Conservation (phyloP, 1,140 invertebrate species). For the Macrocentrus cingulum region DNA sequence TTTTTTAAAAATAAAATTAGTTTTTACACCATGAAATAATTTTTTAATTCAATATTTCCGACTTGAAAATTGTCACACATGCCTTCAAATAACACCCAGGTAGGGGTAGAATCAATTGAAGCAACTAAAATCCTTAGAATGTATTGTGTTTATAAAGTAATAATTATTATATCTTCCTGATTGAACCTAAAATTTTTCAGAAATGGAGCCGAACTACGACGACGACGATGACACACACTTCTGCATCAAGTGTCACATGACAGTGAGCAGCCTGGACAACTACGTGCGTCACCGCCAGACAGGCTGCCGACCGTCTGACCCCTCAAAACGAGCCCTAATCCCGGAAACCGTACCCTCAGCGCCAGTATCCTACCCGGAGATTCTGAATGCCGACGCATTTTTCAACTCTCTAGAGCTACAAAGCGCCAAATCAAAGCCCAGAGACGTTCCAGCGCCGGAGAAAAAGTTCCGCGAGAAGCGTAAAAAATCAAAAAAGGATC, state of each 20-base stretch:
- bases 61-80: no score
- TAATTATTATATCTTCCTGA: no score
- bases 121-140: no score
- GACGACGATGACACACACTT: conserved; percentile 79
- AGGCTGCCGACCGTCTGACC: conserved; percentile 55
- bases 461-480: conserved; percentile 49
- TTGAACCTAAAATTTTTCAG: background rate
- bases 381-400: conserved; percentile 77
- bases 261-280: conserved; percentile 76
- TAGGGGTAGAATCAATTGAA: no score
- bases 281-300: conserved; percentile 80
- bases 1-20: no score
- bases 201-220: conserved; percentile 60
- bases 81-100: no score
- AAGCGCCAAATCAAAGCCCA: conserved; percentile 64
- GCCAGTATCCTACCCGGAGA: conserved; percentile 55
- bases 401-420: conserved; percentile 83
- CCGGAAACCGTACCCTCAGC: conserved; percentile 43
- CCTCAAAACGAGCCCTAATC: conserved; percentile 39
- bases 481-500: conserved; percentile 35
- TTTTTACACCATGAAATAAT: no score
- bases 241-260: conserved; percentile 81
- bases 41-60: no score
- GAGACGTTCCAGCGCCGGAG: conserved; percentile 42
- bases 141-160: no score